Evolutionary conservation across 1,140 invertebrate species (phyloP), one percentile per base, ranked within the genome.

Genomic region (Aphis gossypii): DNA sequence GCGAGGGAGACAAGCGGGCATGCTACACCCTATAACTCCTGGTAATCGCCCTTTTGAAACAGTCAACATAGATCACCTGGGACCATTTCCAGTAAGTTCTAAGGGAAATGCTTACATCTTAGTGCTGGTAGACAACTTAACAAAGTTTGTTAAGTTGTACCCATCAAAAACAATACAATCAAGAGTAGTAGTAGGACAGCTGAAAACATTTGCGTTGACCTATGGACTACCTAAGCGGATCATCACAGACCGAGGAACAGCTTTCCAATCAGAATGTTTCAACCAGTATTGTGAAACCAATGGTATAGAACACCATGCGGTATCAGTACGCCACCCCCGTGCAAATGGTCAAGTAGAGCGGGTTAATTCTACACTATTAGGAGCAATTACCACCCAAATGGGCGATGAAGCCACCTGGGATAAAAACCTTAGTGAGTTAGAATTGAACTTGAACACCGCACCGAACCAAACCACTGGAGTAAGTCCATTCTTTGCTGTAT

Each of bases 21-120:
- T 91, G 56, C n/a, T 94, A 25, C 93, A 94, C 93, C 94, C 94
- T 25, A 94, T 94, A n/a, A 92, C 93, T 23, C 87, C 92, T 38
- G 88, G 88, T 20, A 90, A n/a, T 5, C 44, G 88, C 7, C 88
- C 46, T 3, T 90, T 90, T n/a, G 48, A 90, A 23, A 54, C 51
- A 20, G 18, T 90, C 23, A 54, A 90, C 44, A 54, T 90, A n/a
- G 88, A 90, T 56, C 88, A 90, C 35, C 46, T 90, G n/a, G 88
- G 88, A 35, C 46, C 88, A 56, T 90, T 90, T 56, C n/a, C 51
- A 25, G 48, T 20, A 25, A 48, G 44, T 48, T 30, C 44, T 18
- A 87, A 87, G 35, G 46, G 46, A 38, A 87, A 87, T 46, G 14
- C 9, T 51, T 51, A 87, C 25, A 21, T 54, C 0, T 38, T 90